Evolutionary conservation across 2,888 invertebrate species (phyloP).

Genomic region (Spodoptera exigua): DNA sequence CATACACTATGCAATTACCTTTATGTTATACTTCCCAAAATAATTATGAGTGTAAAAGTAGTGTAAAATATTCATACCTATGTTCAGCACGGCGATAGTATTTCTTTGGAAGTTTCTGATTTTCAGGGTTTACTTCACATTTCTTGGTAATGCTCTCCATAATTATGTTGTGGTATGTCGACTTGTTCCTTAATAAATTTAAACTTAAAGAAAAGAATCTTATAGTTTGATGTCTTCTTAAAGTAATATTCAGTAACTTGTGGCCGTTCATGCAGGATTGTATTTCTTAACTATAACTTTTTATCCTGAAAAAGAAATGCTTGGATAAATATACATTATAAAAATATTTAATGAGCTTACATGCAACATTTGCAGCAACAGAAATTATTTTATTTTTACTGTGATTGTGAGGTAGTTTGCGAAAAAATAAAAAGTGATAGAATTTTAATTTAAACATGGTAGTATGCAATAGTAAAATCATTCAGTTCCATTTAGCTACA

Average conservation of each 20-base stretch:
- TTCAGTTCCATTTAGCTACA: too few relatives aligned
- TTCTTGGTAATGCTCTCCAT: conserved; percentile 74
- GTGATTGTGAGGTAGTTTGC: too few relatives aligned
- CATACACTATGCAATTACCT: too few relatives aligned
- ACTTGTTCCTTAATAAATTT: conserved; percentile 39
- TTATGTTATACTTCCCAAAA: too few relatives aligned
- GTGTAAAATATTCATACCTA: conserved; percentile 71
- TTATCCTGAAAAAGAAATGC: conserved; percentile 27
- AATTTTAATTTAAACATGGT: too few relatives aligned
- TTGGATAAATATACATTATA: not conserved
- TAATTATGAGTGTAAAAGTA: conserved; percentile 4
- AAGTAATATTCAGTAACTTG: conserved; percentile 16
- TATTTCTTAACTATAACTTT: not conserved
- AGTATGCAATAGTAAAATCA: too few relatives aligned
- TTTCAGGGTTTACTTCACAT: conserved; percentile 64
- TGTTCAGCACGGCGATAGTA: conserved; percentile 83
- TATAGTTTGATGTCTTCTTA: conserved; percentile 22
- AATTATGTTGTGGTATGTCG: conserved; percentile 24
- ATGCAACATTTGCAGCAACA: too few relatives aligned
- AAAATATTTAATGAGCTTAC: too few relatives aligned
- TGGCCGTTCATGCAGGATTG: conserved; percentile 42
- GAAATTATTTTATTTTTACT: too few relatives aligned
- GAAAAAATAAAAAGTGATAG: too few relatives aligned
- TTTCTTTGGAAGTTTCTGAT: conserved; percentile 70
- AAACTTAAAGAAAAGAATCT: conserved; percentile 48